Percentiles rank a stretch among this genome's conserved stretches.
These are phyloP conservation scores for Caenorhabditis latens DNA, from an alignment of 1,140 invertebrate species.

Conservation along the genomic window DNA sequence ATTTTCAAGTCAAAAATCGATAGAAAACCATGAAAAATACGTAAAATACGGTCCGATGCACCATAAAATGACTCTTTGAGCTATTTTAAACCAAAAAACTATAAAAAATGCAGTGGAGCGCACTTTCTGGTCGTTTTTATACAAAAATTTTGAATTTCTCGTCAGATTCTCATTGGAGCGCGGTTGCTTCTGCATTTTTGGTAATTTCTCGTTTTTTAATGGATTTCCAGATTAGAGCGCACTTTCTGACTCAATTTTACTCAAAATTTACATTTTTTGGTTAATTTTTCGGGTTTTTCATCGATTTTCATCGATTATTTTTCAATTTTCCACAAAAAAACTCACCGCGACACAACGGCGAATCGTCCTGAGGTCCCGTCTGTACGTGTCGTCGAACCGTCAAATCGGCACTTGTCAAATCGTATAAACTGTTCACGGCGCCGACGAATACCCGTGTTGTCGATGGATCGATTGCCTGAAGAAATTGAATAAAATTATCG, in stretches of 20 bases:
- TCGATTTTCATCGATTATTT: neutral
- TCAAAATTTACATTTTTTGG: neutral
- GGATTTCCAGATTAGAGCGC: no score
- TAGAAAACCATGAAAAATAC: no score
- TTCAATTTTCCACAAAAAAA: slow-evolving; percentile 45
- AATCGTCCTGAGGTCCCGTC: slow-evolving; percentile 73
- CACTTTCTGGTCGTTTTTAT: no score
- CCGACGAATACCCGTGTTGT: slow-evolving; percentile 74
- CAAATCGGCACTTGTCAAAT: slow-evolving; percentile 68
- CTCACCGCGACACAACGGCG: slow-evolving; percentile 71
- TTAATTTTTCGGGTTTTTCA: neutral
- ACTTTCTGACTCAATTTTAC: neutral
- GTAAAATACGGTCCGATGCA: no score
- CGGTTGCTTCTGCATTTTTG: no score
- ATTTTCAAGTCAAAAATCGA: no score
- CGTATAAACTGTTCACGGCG: slow-evolving; percentile 75
- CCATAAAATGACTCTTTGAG: no score
- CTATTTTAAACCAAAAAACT: no score
- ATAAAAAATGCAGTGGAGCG: no score
- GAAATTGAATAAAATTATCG: neutral
- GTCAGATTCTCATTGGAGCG: no score
- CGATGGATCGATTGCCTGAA: slow-evolving; percentile 75
- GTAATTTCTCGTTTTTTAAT: no score
- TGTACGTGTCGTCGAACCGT: slow-evolving; percentile 68
- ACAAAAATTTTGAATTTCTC: no score